These are phyloP conservation scores for Paramisgurnus dabryanus DNA, from an alignment of 2,113 vertebrate genomes.

Conservation along the genomic window DNA sequence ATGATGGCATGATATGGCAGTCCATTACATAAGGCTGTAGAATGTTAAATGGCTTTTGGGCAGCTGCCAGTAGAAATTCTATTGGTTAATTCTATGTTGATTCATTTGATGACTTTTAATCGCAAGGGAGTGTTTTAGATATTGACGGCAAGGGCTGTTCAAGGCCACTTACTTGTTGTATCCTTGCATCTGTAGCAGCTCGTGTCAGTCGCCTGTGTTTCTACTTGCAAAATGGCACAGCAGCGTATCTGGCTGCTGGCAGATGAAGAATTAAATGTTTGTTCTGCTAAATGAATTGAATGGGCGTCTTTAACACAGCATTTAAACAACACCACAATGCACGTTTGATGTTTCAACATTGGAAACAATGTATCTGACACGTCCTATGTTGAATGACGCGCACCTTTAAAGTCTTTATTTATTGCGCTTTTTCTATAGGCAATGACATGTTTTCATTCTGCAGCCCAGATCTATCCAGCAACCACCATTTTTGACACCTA, in stretches of 20 bases:
- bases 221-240: slow-evolving; percentile 37
- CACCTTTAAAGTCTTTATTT: slow-evolving; percentile 15
- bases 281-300: slow-evolving; percentile 5
- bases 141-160: slow-evolving; percentile 20
- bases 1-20: slow-evolving; percentile 47
- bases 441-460: slow-evolving; percentile 36
- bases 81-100: slow-evolving; percentile 12
- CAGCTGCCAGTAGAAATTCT: slow-evolving; percentile 42
- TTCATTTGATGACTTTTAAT: slow-evolving; percentile 16
- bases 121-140: slow-evolving; percentile 33
- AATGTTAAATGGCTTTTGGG: slow-evolving; percentile 42
- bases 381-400: background rate
- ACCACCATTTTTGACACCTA: slow-evolving; percentile 25
- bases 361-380: slow-evolving; percentile 13
- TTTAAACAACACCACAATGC: slow-evolving; percentile 4
- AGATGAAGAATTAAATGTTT: slow-evolving; percentile 35
- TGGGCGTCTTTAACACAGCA: background rate
- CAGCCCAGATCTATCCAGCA: slow-evolving; percentile 13
- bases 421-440: background rate
- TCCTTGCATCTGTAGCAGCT: slow-evolving; percentile 18
- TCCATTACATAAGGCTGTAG: slow-evolving; percentile 54
- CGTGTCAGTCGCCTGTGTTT: slow-evolving; percentile 22
- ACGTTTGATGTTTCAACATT: background rate
- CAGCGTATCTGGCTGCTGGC: slow-evolving; percentile 10
- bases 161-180: slow-evolving; percentile 35